phyloP scores from a whole-genome alignment of 2,888 invertebrate species.

The Suillia variegata region DNA sequence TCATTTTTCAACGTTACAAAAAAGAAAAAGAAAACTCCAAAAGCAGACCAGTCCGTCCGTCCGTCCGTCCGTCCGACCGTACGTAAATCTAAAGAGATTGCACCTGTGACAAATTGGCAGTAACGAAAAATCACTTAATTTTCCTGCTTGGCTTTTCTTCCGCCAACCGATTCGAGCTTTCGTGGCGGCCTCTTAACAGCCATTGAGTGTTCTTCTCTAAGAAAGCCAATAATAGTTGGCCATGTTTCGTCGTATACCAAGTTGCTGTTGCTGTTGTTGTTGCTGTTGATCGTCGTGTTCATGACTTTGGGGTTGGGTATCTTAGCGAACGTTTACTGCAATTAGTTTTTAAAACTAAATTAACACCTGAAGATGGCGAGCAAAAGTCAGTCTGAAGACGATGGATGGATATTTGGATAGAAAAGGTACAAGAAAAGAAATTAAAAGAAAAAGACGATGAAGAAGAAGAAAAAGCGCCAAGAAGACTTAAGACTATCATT shows the following conservation, averaged over 20 bases:
- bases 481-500: not conserved
- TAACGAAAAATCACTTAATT: slow-evolving; percentile 17
- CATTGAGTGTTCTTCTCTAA: too few relatives aligned
- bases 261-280: not conserved
- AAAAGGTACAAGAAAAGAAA: not conserved
- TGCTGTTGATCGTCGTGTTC: not conserved
- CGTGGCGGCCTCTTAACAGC: not conserved
- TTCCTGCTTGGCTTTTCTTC: slow-evolving; percentile 9
- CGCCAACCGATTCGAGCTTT: not conserved
- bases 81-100: not conserved
- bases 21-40: too few relatives aligned
- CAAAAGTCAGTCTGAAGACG: not conserved
- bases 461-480: not conserved
- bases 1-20: too few relatives aligned
- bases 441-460: not conserved
- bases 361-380: slow-evolving; percentile 7
- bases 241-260: too few relatives aligned
- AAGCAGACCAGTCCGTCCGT: too few relatives aligned
- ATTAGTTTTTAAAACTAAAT: slow-evolving; percentile 9
- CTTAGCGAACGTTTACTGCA: not conserved
- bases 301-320: slow-evolving; percentile 8
- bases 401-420: not conserved
- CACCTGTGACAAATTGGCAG: slow-evolving; percentile 21
- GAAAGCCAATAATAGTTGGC: too few relatives aligned
- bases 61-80: too few relatives aligned